A percentile compares a stretch with the other conserved stretches of the same genome.
Conservation (phyloP, 2,113 vertebrate genomes). For the Bettongia penicillata region DNA sequence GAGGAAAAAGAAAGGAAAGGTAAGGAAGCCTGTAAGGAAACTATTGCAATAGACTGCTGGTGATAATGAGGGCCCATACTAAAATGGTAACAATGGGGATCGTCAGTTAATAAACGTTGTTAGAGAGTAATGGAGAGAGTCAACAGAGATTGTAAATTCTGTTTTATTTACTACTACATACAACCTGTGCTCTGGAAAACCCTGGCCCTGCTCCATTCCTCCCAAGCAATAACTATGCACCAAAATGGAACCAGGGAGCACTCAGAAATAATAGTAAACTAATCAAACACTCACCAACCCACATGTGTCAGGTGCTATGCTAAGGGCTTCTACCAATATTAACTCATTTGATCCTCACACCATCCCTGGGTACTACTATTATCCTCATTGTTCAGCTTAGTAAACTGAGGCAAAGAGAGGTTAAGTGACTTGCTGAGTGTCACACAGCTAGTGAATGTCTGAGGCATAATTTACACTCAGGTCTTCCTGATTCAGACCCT, state of each 20-base stretch:
- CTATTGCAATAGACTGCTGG: not conserved
- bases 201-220: not conserved
- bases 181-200: not conserved
- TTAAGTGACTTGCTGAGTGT: not conserved
- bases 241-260: not conserved
- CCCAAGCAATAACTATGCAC: not conserved
- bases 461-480: not conserved
- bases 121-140: not conserved
- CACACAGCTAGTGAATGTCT: not conserved
- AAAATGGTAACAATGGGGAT: not conserved
- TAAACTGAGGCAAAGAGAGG: not conserved
- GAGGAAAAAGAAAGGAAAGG: not conserved
- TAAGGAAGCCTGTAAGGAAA: not conserved
- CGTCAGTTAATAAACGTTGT: not conserved
- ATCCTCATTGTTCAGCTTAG: not conserved
- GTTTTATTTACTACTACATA: not conserved
- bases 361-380: not conserved
- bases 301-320: not conserved
- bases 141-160: not conserved
- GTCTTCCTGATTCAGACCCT: not conserved
- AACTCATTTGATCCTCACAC: not conserved
- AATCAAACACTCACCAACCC: not conserved
- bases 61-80: not conserved
- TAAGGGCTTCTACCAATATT: not conserved
- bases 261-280: not conserved